Base-by-base conservation (phyloP, 2,888 invertebrate species). In the Serripes groenlandicus region DNA sequence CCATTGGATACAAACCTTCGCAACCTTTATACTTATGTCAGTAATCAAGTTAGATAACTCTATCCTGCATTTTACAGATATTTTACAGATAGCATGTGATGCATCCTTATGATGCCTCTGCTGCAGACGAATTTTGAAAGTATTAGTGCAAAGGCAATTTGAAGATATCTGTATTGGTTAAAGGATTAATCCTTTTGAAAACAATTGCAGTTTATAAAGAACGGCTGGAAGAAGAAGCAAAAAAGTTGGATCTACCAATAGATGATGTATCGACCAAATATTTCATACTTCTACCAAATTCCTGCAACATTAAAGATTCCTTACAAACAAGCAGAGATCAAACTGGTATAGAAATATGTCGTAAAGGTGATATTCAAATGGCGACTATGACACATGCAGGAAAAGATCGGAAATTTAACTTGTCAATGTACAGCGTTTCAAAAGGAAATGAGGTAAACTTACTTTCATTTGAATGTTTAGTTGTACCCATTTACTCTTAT, bases 361-460 rank as follows among this genome's bases (percentile, higher is more conserved):
- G 32, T 26, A 37, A 35, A 5, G 49, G 26, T 21, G 9, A 5
- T 34, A 15, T 35, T 0, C 3, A n/a, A 54, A 34, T 49, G 18
- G 35, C 30, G 4, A 11, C 28, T 23, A 1, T 11, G 18, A 60
- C 15, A 1, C 70, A 75, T 64, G 75, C 32, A 28, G 75, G 70
- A n/a, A 80, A 80, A 35, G 1, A 3, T 0, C 54, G 79, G 23
- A 37, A 30, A 15, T 75, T 69, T 30, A 49, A 34, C 0, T 28
- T 70, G 7, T 56, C 62, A 0, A 26, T 80, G 5, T 75, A 80
- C 37, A 70, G 66, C 23, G 42, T 70, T 5, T 66, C 42, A 7
- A 69, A 60, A 28, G 79, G 56, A 35, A 15, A 62, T 11, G 21
- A 79, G 69, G 79, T 79, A 75, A n/a, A n/a, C n/a, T n/a, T n/a